phyloP scores from a whole-genome alignment of 2,797 vertebrate species.

The Pyrocephalus nanus region DNA sequence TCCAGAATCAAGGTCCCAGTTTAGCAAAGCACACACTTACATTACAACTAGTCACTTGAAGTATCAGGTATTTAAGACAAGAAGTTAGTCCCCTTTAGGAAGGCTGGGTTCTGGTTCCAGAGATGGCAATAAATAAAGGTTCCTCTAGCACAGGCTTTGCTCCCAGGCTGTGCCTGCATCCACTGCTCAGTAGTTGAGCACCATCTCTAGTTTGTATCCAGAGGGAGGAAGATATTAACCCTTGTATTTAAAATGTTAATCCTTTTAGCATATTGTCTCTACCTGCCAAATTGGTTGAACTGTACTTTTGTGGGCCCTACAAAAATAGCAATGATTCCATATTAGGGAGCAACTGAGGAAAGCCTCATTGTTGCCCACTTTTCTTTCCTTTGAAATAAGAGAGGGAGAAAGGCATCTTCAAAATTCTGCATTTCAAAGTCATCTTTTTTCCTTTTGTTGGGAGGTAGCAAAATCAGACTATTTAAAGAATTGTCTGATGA shows the following conservation, averaged over 20 bases:
- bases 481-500: constrained; percentile 43
- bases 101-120: neutral
- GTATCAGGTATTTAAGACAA: neutral
- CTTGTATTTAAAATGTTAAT: neutral
- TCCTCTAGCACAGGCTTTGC: neutral
- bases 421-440: constrained; percentile 39
- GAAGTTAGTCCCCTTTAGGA: neutral
- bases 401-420: neutral
- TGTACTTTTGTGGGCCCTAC: neutral
- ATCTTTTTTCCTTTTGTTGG: neutral
- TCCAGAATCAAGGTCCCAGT: neutral
- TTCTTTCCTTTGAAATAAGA: neutral
- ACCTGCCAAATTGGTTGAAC: neutral
- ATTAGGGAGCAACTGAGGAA: neutral
- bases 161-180: neutral
- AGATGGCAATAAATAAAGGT: neutral
- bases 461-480: constrained; percentile 16
- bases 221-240: neutral
- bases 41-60: neutral
- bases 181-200: neutral
- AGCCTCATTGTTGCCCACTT: neutral
- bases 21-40: neutral
- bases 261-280: neutral
- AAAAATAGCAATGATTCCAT: neutral
- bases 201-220: neutral